Base-by-base conservation (phyloP, 2,888 invertebrate species). In the Timandra comae region DNA sequence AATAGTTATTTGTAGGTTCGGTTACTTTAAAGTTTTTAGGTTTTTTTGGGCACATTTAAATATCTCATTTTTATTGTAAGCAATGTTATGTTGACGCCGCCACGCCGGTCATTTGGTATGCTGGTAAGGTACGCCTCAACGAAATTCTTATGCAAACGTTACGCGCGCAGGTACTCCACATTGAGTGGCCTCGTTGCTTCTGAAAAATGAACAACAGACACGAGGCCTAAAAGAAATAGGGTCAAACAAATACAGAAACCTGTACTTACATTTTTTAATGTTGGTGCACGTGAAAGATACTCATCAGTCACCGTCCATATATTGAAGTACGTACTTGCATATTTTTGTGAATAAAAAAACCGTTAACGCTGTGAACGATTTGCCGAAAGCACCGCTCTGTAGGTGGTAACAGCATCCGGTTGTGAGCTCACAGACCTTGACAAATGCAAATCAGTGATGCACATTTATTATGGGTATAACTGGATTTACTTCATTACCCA, bases 61-160 rank as follows among this genome's bases (percentile, higher is more conserved):
- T n/a, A n/a, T n/a, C n/a, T n/a, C n/a, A n/a, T n/a, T n/a, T n/a
- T n/a, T n/a, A n/a, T n/a, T n/a, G n/a, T n/a, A n/a, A n/a, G n/a
- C n/a, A n/a, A n/a, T n/a, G n/a, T n/a, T n/a, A n/a, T n/a, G n/a
- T n/a, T n/a, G n/a, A n/a, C n/a, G n/a, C n/a, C n/a, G n/a, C n/a
- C n/a, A n/a, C n/a, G 16, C 16, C 6, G 16, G 16, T 16, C 3
- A 16, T 40, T 76, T 73, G 46, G 48, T 66, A 79, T 77, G 71
- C 77, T 20, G 44, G 38, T 33, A 43, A 49, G 52, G 64, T 56
- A 36, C 41, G 43, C 46, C 51, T 46, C 46, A 43, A 33, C 49
- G 52, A 63, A 56, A 50, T 52, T 59, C 59, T 77, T 78, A 71
- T 69, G 77, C 68, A 77, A 77, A 60, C 63, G 58, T 74, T 71